These are phyloP conservation scores for Teleogryllus oceanicus DNA, from an alignment of 2,888 invertebrate species.

Conservation along the genomic window DNA sequence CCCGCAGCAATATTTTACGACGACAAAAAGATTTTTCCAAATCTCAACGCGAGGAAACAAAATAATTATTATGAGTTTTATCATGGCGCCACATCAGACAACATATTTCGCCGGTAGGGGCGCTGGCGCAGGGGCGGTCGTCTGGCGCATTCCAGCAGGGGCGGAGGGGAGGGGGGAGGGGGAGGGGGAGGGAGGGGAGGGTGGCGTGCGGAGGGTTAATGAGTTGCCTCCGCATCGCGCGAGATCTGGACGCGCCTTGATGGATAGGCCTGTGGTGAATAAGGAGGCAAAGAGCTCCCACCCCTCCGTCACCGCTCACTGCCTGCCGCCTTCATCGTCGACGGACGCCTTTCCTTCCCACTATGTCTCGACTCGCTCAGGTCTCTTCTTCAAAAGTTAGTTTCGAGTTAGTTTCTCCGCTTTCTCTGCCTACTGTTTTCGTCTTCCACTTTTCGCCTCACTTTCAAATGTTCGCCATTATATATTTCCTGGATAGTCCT, in stretches of 20 bases:
- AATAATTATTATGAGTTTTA: conserved; percentile 9
- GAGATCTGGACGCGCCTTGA: conserved; percentile 6
- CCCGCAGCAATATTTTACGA: neutral
- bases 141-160: neutral
- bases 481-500: too few relatives aligned
- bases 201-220: neutral
- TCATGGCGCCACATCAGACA: neutral
- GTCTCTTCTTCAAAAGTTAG: too few relatives aligned
- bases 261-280: neutral
- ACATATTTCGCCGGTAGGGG: neutral
- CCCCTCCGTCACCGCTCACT: too few relatives aligned
- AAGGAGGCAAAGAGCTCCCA: neutral
- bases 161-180: neutral
- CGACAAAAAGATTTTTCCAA: neutral
- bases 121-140: neutral
- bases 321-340: too few relatives aligned
- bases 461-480: too few relatives aligned
- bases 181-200: neutral
- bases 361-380: too few relatives aligned
- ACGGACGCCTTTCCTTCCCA: too few relatives aligned
- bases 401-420: too few relatives aligned
- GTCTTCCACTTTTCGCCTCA: too few relatives aligned
- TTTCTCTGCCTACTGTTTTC: too few relatives aligned
- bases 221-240: neutral
- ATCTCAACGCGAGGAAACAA: conserved; percentile 10